Base-by-base conservation (phyloP, 1,140 invertebrate genomes). In the Drosophila fuyamai region DNA sequence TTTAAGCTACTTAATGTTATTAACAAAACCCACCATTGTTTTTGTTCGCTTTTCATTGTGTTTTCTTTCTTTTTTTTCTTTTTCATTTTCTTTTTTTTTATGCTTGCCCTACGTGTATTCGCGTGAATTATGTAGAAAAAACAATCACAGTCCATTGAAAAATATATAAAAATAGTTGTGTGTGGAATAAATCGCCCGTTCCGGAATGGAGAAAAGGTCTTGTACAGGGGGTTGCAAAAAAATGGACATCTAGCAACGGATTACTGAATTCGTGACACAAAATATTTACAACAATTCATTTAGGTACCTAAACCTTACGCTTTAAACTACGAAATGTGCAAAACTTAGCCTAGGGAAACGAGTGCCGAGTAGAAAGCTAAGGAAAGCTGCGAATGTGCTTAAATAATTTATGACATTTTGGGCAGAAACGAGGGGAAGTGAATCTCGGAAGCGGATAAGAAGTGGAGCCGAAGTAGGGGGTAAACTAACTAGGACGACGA, bases 81-180 rank as follows among this genome's bases (percentile, higher is more conserved):
- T 81, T 53, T 43, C 70, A 46, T n/a, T n/a, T n/a, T n/a, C n/a
- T n/a, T n/a, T n/a, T 81, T 61, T 9, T 63, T 73, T 48, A 68
- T 56, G 63, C 55, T 57, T 44, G 50, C 51, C 55, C 58, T 68
- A 61, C 47, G 50, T 63, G 50, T 74, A 70, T 82, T 76, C 66
- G 80, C 63, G 74, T 81, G 80, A 67, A 78, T 67, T 66, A 76
- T 66, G 73, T 83, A 83, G 86, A 76, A 83, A 85, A 79, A 68
- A 89, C 84, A 89, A 89, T 89, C 84, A 89, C 84, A 89, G 84
- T 89, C 84, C 84, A 89, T 89, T 89, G 84, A 89, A 89, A 65
- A 81, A 84, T 89, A 78, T 80, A 89, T 84, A 84, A 89, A 84
- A 88, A 89, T 78, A 88, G 46, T 88, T 80, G 78, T 72, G 67